These are phyloP conservation scores for Cryptotis parvus DNA, from an alignment of 2,113 vertebrate genomes.

Conservation along the genomic window DNA sequence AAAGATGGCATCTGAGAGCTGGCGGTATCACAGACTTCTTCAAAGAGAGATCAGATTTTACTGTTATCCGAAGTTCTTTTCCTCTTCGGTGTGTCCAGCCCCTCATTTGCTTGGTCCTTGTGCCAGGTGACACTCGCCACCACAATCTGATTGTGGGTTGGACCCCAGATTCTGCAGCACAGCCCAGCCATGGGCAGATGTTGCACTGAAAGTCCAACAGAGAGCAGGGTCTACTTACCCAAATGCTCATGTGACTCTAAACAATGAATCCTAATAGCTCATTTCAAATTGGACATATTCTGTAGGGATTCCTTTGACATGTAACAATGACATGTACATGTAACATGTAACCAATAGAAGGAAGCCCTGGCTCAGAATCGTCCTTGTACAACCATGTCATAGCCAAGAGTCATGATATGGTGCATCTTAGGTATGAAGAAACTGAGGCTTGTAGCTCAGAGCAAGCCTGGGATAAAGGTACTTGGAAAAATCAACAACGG, in stretches of 20 bases:
- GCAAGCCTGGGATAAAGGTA: neutral
- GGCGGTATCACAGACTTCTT: neutral
- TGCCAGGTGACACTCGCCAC: neutral
- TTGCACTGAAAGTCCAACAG: neutral
- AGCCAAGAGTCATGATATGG: neutral
- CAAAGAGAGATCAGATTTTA: neutral
- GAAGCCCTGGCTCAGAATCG: neutral
- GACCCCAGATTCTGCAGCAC: neutral
- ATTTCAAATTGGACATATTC: slow-evolving; percentile 29
- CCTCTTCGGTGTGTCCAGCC: neutral
- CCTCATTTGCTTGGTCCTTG: neutral
- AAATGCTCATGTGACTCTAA: neutral
- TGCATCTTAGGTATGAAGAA: neutral
- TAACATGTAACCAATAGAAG: too few relatives aligned
- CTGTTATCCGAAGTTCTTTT: neutral
- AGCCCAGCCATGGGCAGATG: neutral
- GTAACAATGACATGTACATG: too few relatives aligned
- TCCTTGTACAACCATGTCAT: neutral
- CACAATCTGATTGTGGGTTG: neutral
- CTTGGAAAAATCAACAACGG: neutral
- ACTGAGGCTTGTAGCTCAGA: neutral
- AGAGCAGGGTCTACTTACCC: neutral
- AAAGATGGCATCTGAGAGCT: neutral
- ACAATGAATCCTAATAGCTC: neutral
- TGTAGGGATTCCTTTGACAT: neutral